Conservation (phyloP, 2,888 invertebrate genomes). For the Leptopterna dolabrata region DNA sequence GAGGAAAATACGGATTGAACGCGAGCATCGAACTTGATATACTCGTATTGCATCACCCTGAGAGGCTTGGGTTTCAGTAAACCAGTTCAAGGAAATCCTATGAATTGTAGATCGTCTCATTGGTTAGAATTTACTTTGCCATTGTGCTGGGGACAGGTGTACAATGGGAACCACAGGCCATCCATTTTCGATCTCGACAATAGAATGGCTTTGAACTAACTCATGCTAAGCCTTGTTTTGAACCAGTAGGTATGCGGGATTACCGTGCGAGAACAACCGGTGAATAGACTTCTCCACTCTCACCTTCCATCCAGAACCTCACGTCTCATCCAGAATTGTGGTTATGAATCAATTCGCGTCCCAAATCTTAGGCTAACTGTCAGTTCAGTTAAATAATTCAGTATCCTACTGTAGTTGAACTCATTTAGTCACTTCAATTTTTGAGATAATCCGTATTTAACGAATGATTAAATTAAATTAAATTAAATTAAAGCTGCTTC, state of each 20-base stretch:
- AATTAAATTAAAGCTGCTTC: too few species aligned
- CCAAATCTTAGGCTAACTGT: too few species aligned
- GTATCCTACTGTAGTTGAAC: too few species aligned
- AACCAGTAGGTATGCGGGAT: slow-evolving; percentile 10
- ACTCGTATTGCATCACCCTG: background rate
- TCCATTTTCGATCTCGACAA: slow-evolving; percentile 22
- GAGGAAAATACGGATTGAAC: background rate
- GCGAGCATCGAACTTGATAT: background rate
- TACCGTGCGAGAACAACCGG: slow-evolving; percentile 17
- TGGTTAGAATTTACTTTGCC: slow-evolving; percentile 27
- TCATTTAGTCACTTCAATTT: too few species aligned
- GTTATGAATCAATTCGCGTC: background rate
- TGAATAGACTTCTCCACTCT: background rate
- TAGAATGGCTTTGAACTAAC: slow-evolving; percentile 1
- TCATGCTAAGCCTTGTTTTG: slow-evolving; percentile 38
- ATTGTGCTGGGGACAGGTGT: slow-evolving; percentile 41
- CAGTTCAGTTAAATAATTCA: too few species aligned
- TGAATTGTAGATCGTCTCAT: slow-evolving; percentile 44
- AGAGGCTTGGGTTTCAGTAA: background rate
- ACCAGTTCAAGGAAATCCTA: slow-evolving; percentile 43
- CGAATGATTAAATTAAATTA: too few species aligned
- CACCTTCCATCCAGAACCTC: background rate
- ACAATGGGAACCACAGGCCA: slow-evolving; percentile 25
- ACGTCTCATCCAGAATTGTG: background rate
- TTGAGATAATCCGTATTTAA: too few species aligned